Base-by-base conservation (phyloP, 1,140 invertebrate species). In the Oryctes rhinoceros region DNA sequence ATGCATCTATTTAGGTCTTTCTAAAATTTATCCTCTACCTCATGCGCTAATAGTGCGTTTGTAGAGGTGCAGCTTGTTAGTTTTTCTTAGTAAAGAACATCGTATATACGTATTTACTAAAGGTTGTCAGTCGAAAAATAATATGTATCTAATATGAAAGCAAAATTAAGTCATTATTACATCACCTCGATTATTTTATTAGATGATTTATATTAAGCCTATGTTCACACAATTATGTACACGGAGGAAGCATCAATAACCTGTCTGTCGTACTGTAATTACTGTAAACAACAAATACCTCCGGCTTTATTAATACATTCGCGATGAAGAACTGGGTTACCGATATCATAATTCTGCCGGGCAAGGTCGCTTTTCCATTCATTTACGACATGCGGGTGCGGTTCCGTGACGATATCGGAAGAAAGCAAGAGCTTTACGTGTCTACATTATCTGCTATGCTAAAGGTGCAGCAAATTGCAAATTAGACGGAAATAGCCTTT, bases 301-400 rank as follows among this genome's bases (percentile, higher is more conserved):
- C 53, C n/a, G 53, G 13, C n/a, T 59, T 59, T 59, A 59, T 59
- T 59, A n/a, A 59, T n/a, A n/a, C 20, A n/a, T 18, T 59, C 18
- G 53, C 15, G 15, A 59, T 59, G 53, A 59, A 59, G 53, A 59
- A 59, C 53, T 59, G 7, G 53, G 53, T 59, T 59, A 59, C 53
- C n/a, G 53, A 59, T 59, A 59, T 59, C 15, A 59, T 59, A 59
- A 59, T 59, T 59, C n/a, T 59, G 53, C 6, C n/a, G 53, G 53
- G 53, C 53, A 59, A 59, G 53, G 53, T 59, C 53, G 53, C 53
- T 18, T 18, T 59, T 59, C 15, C 53, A 59, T 59, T 59, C 53
- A 59, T 59, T 59, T 59, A 59, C 18, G 53, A 59, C 53, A 59
- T 7, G 53, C 18, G 13, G 53, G 53, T 59, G 53, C 15, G 53